phyloP scores from a whole-genome alignment of 37 sponge, comb jelly and placozoan species.

The Bolinopsis microptera region DNA sequence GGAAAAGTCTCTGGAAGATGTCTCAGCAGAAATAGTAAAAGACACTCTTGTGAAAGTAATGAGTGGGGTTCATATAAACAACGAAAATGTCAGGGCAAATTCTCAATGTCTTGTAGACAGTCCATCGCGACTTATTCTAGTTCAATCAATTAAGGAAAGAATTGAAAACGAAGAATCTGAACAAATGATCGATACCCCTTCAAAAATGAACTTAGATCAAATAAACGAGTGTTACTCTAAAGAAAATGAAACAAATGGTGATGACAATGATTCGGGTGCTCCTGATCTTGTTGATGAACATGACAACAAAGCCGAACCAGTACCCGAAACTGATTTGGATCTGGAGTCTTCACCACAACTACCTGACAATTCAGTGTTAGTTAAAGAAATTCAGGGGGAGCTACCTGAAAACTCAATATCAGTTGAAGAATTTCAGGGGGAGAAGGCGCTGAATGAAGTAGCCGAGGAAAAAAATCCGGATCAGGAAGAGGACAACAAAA shows the following conservation, averaged over 20 bases:
- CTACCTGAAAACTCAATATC: no score
- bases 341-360: no score
- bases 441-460: no score
- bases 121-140: neutral
- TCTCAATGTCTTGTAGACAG: neutral
- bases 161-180: neutral
- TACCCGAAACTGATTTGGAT: no score
- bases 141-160: neutral
- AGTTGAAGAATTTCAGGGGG: no score
- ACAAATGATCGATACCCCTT: neutral
- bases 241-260: neutral
- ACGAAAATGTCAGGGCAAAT: neutral
- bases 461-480: no score
- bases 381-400: no score
- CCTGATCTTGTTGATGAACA: no score
- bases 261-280: no score
- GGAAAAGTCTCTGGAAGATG: neutral
- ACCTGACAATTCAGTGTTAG: no score
- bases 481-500: no score
- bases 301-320: no score
- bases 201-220: neutral
- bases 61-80: neutral
- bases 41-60: neutral
- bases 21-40: neutral
- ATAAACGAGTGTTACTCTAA: neutral